phyloP scores from a whole-genome alignment of 2,797 vertebrate genomes.

The Typhlichthys eigenmanni region DNA sequence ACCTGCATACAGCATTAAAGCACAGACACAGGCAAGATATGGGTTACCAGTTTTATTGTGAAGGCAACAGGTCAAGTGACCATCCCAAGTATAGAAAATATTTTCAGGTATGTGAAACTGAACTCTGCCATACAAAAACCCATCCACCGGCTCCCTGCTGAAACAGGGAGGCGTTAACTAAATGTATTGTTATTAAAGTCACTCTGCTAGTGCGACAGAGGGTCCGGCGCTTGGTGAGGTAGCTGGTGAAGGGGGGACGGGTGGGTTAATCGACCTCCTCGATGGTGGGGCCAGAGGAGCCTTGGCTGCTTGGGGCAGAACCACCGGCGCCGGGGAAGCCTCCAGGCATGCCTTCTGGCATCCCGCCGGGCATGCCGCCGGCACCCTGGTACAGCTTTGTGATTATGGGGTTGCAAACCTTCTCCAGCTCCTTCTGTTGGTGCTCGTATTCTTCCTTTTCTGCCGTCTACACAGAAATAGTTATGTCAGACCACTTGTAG shows the following conservation, averaged over 20 bases:
- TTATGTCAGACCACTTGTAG: not conserved
- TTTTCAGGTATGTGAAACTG: conserved; percentile 22
- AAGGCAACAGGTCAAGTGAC: conserved; percentile 22
- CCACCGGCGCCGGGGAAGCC: conserved; percentile 81
- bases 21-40: not conserved
- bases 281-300: conserved; percentile 82
- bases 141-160: conserved; percentile 26
- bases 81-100: conserved; percentile 47
- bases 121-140: conserved; percentile 35
- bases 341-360: conserved; percentile 88
- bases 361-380: conserved; percentile 82
- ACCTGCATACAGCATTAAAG: not conserved
- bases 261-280: conserved; percentile 81
- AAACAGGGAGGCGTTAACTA: conserved; percentile 24
- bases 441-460: conserved; percentile 84
- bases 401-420: conserved; percentile 84
- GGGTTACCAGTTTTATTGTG: conserved; percentile 46
- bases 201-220: conserved; percentile 44
- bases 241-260: conserved; percentile 3
- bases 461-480: conserved; percentile 68
- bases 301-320: conserved; percentile 72
- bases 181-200: conserved; percentile 45
- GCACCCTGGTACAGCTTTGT: conserved; percentile 84
- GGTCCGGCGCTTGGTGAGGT: too few species aligned
- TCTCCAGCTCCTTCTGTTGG: conserved; percentile 84